Evolutionary conservation across 2,797 vertebrate genomes (phyloP), one percentile per base, ranked within the genome.

Genomic region (Sebastes nivosus): DNA sequence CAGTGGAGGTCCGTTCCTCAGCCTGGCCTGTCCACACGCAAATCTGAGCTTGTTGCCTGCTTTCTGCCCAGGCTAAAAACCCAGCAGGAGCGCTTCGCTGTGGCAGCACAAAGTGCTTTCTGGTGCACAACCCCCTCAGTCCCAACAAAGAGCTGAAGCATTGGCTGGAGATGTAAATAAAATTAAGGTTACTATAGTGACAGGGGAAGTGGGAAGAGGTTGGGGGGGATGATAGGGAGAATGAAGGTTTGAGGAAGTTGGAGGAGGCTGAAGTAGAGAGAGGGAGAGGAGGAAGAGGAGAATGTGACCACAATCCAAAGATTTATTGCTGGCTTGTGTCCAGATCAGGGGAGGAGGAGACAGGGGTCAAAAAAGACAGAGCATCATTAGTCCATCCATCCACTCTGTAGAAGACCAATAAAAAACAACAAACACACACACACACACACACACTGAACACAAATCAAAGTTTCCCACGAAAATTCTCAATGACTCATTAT

Each of bases 261-360:
- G 67, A 54, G 36, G 46, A 57, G 52, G 52, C 57, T 78, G 38
- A 65, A 73, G 25, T 67, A 54, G 42, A 54, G 59, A 52, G 38
- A 80, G 25, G 38, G 5, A 55, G 54, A 72, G 27, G 54, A 52
- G 9, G 50, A 27, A 27, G 50, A 57, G 29, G 30, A 55, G 69
- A 42, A 52, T 13, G 50, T 54, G 68, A 69, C 18, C 27, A 57
- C 61, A 67, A 65, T 58, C 24, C 67, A 81, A 25, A 10, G 30
- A 85, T 89, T 86, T 90, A 92, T 71, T 65, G 66, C 46, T 36
- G 55, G 69, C 82, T 85, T 83, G 69, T 75, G 84, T 73, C 73
- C 66, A 81, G 81, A 86, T 88, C 80, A 83, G 55, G 0, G 72
- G 67, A 77, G 63, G 79, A 90, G 76, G 76, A 82, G 73, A 70